Percentiles rank a stretch among this genome's conserved stretches.
phyloP scores from a whole-genome alignment of 2,113 vertebrate species.

The Ctenodactylus gundi region DNA sequence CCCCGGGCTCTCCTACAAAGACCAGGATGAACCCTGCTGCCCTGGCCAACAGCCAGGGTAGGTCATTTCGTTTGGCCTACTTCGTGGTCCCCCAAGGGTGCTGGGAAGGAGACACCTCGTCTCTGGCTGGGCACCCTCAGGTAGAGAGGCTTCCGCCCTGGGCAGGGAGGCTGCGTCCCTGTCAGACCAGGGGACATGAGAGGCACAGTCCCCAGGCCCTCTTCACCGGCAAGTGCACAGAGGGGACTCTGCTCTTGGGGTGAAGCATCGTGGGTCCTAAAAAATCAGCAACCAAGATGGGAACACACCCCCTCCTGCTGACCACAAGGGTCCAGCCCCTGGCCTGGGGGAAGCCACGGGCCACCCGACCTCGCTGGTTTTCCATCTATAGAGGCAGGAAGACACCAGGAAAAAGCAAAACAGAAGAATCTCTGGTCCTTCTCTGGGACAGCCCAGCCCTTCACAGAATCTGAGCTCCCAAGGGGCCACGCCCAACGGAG shows the following conservation, averaged over 20 bases:
- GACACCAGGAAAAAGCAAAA: neutral
- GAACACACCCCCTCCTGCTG: accelerated
- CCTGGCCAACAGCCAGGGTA: conserved; percentile 74
- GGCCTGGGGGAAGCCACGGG: neutral
- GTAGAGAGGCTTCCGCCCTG: conserved; percentile 9
- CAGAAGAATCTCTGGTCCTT: neutral
- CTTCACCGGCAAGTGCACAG: neutral
- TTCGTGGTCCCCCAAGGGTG: conserved; percentile 68
- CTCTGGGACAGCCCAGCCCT: neutral
- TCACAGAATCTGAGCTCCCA: neutral
- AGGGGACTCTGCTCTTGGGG: neutral
- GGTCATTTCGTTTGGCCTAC: conserved; percentile 74
- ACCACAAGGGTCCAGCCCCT: neutral
- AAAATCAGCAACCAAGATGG: neutral
- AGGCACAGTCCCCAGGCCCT: neutral
- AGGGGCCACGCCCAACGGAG: neutral
- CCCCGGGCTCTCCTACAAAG: conserved; percentile 66
- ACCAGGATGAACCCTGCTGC: conserved; percentile 45
- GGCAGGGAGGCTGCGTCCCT: neutral
- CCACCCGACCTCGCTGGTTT: neutral
- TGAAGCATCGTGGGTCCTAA: neutral
- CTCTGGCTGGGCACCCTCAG: conserved; percentile 56
- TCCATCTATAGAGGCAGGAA: neutral
- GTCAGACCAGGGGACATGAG: neutral
- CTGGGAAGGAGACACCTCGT: conserved; percentile 46